Evolutionary conservation across 2,797 vertebrate species (phyloP).

Genomic region (Cyclura pinguis): DNA sequence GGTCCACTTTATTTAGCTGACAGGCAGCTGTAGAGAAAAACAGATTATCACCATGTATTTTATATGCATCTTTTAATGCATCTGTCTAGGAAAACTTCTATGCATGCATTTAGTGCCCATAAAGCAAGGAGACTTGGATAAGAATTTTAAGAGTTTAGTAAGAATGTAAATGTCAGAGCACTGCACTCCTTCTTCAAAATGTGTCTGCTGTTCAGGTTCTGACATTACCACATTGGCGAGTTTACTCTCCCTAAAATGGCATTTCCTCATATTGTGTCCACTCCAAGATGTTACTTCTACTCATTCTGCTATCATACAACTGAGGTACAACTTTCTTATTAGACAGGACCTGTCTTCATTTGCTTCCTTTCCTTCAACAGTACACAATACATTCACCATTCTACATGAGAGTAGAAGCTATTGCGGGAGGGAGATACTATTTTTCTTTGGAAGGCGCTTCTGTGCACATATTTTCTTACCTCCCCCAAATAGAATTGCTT

Average conservation of each 20-base stretch:
- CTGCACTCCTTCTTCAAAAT: conserved; percentile 33
- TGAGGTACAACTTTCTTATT: not conserved
- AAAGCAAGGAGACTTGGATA: conserved; percentile 28
- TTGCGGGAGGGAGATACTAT: no score
- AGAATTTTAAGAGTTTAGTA: conserved; percentile 3
- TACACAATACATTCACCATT: not conserved
- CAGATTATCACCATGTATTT: conserved; percentile 37
- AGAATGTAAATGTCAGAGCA: conserved; percentile 21
- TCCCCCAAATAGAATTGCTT: no score
- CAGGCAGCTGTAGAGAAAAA: not conserved
- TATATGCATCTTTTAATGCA: conserved; percentile 18
- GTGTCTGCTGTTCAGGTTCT: not conserved
- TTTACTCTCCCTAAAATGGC: not conserved
- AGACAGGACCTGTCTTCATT: not conserved
- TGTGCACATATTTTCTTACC: no score
- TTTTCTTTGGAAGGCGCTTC: no score
- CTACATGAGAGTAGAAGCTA: no score
- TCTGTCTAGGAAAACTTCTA: not conserved
- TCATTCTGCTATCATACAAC: not conserved
- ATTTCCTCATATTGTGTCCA: not conserved
- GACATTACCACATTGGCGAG: not conserved
- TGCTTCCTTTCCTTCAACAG: not conserved
- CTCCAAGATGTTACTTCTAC: not conserved
- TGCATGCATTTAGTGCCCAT: not conserved
- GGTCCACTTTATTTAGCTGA: not conserved